phyloP scores from a whole-genome alignment of 2,888 invertebrate species.

The Priocnemis perturbator region DNA sequence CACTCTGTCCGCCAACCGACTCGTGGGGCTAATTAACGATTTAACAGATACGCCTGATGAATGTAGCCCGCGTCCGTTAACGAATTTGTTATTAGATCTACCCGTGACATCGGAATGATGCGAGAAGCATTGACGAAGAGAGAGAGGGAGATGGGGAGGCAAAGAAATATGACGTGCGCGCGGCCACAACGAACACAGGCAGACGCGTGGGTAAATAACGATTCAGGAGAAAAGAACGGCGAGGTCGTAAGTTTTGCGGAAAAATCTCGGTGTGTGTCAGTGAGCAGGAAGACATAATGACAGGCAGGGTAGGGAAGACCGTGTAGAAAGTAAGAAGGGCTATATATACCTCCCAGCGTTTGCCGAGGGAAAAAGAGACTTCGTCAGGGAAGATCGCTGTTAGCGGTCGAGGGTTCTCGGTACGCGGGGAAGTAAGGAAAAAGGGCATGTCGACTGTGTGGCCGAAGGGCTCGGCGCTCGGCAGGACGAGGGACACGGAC shows the following conservation, averaged over 20 bases:
- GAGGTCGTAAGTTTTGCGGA: neutral
- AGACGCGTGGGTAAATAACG: too few species aligned
- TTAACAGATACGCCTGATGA: conserved; percentile 69
- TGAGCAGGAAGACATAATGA: too few species aligned
- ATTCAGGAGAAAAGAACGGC: too few species aligned
- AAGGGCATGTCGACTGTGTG: neutral
- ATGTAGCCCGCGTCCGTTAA: conserved; percentile 59
- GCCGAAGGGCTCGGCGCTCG: neutral
- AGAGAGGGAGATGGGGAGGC: neutral
- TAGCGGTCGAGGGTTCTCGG: neutral
- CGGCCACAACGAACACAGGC: too few species aligned
- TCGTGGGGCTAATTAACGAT: conserved; percentile 67
- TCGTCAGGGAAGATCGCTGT: neutral
- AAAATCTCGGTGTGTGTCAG: neutral
- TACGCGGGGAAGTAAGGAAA: neutral
- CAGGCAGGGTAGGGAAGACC: neutral
- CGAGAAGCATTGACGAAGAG: too few species aligned
- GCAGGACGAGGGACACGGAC: neutral
- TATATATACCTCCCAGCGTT: neutral
- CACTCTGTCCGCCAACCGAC: neutral
- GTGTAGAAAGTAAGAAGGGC: neutral
- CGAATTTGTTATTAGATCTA: conserved; percentile 67
- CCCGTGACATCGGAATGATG: conserved; percentile 10
- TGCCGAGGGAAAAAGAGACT: neutral
- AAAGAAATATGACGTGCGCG: neutral